A percentile compares a stretch with the other conserved stretches of the same genome.
Evolutionary conservation across 2,113 vertebrate species (phyloP).

Genomic region (Centropristis striata): DNA sequence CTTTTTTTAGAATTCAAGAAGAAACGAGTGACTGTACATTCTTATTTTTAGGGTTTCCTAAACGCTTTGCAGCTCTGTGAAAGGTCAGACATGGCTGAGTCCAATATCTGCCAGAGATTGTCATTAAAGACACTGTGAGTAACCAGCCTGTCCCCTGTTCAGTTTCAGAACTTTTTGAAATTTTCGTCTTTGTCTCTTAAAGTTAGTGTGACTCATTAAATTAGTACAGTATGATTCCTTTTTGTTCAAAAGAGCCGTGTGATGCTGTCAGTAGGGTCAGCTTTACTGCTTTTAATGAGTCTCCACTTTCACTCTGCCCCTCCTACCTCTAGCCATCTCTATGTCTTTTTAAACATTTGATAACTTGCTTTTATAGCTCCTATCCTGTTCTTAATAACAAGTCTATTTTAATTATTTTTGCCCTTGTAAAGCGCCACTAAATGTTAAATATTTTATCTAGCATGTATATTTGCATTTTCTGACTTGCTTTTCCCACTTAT

Average conservation of each 20-base stretch:
- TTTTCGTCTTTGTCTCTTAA: conserved; percentile 26
- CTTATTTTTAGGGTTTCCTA: conserved; percentile 39
- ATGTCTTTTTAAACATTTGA: conserved; percentile 51
- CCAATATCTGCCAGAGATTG: conserved; percentile 30
- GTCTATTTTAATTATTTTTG: conserved; percentile 33
- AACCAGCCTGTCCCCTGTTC: conserved; percentile 37
- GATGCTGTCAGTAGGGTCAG: conserved; percentile 43
- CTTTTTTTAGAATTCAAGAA: conserved; percentile 24
- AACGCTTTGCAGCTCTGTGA: conserved; percentile 49
- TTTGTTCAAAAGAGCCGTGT: conserved; percentile 38
- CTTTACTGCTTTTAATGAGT: conserved; percentile 54
- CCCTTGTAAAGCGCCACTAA: conserved; percentile 61
- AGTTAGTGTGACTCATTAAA: conserved; percentile 34
- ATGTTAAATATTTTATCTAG: conserved; percentile 65
- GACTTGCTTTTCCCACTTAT: conserved; percentile 39
- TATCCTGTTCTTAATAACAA: conserved; percentile 20
- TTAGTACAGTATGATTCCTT: conserved; percentile 19
- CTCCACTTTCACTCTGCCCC: conserved; percentile 60
- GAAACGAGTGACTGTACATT: conserved; percentile 32
- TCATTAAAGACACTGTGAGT: conserved; percentile 49
- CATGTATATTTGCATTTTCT: conserved; percentile 73
- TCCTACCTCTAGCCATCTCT: conserved; percentile 74
- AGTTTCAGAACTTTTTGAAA: conserved; percentile 29
- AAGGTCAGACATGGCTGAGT: conserved; percentile 39
- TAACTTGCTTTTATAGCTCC: conserved; percentile 35